phyloP scores from a whole-genome alignment of 35 echinoderm and acorn worm species.

The Stichopus chloronotus region DNA sequence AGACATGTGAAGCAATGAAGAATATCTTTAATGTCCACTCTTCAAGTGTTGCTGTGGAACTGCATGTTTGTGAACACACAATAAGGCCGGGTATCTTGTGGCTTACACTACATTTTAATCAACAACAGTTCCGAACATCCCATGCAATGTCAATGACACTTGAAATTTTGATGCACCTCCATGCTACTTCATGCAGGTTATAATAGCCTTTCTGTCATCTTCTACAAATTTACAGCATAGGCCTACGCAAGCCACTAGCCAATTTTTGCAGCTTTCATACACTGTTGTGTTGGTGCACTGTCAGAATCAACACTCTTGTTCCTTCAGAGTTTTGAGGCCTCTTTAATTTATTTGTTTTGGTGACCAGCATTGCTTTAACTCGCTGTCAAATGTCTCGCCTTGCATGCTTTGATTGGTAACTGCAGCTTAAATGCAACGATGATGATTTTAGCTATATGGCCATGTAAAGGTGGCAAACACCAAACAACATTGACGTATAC shows the following conservation, averaged over 20 bases:
- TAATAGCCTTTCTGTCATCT: too few relatives aligned
- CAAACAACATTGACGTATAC: not conserved
- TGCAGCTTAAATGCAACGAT: not conserved
- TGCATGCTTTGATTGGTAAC: conserved; percentile 1
- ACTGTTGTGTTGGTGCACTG: not conserved
- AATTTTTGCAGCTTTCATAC: not conserved
- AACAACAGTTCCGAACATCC: too few relatives aligned
- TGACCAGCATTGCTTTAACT: not conserved
- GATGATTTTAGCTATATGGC: not conserved
- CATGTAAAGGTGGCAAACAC: not conserved
- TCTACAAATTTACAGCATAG: not conserved
- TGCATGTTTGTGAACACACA: too few relatives aligned
- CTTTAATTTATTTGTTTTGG: conserved; percentile 24
- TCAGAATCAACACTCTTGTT: not conserved
- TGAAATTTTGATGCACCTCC: too few relatives aligned
- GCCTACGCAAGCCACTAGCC: not conserved
- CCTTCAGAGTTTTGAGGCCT: not conserved
- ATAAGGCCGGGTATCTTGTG: too few relatives aligned
- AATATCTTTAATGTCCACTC: too few relatives aligned
- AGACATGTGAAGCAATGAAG: too few relatives aligned
- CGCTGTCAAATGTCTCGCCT: conserved; percentile 35
- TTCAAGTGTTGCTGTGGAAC: too few relatives aligned
- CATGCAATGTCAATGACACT: too few relatives aligned
- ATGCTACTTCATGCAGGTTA: too few relatives aligned
- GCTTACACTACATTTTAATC: too few relatives aligned